Conservation (phyloP, 2,113 vertebrate genomes). For the Epinephelus lanceolatus region DNA sequence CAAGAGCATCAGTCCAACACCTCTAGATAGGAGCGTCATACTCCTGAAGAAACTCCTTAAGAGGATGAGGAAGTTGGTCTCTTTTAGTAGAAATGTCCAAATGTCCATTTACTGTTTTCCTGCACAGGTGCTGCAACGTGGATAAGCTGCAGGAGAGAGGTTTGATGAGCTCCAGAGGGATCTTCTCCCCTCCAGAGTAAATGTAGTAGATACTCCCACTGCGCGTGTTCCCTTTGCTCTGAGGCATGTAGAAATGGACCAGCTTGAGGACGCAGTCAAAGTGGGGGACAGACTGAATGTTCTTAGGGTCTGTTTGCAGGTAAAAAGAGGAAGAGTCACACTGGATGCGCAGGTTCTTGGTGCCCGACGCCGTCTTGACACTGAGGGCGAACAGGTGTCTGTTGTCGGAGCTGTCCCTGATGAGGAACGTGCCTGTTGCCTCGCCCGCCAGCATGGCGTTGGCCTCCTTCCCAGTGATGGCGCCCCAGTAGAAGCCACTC, state of each 20-base stretch:
- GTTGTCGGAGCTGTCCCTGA: constrained; percentile 96
- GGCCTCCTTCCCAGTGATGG: constrained; percentile 94
- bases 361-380: constrained; percentile 93
- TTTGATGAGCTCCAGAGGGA: constrained; percentile 92
- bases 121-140: constrained; percentile 94
- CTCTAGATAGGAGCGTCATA: constrained; percentile 93
- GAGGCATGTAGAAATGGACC: constrained; percentile 94
- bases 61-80: constrained; percentile 91
- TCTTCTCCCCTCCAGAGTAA: constrained; percentile 91
- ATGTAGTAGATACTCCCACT: constrained; percentile 90
- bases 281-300: constrained; percentile 89
- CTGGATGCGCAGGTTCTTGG: constrained; percentile 96
- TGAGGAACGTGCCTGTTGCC: constrained; percentile 92
- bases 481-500: constrained; percentile 97
- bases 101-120: constrained; percentile 95
- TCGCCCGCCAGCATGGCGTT: constrained; percentile 90
- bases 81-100: constrained; percentile 89
- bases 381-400: constrained; percentile 97
- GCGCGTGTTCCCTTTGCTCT: constrained; percentile 70
- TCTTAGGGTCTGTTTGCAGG: constrained; percentile 94
- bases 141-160: constrained; percentile 91
- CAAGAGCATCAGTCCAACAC: constrained; percentile 29
- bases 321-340: constrained; percentile 91
- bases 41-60: constrained; percentile 94
- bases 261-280: constrained; percentile 97